Evolutionary conservation across 2,797 vertebrate genomes (phyloP).

Genomic region (Hydrolagus colliei): DNA sequence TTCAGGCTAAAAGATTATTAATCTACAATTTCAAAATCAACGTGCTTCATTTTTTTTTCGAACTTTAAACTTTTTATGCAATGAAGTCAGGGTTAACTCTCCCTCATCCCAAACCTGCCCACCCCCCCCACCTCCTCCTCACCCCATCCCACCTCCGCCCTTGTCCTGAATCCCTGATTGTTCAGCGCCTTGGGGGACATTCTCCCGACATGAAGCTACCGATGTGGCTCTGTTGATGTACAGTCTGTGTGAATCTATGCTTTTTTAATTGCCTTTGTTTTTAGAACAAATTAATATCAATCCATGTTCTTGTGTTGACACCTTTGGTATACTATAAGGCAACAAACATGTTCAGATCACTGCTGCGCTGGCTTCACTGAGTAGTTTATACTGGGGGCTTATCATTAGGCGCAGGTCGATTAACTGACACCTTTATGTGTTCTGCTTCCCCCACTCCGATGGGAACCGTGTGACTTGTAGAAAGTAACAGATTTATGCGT

Average conservation of each 20-base stretch:
- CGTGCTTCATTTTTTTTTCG: not conserved
- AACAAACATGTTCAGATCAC: constrained; percentile 20
- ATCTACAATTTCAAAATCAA: not conserved
- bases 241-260: not conserved
- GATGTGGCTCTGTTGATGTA: constrained; percentile 45
- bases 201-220: too few relatives aligned
- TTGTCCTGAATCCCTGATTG: too few relatives aligned
- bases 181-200: too few relatives aligned
- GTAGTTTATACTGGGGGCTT: not conserved
- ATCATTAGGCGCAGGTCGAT: too few relatives aligned
- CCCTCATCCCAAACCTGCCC: too few relatives aligned
- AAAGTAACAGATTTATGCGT: not conserved
- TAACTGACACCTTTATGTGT: not conserved
- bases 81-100: not conserved
- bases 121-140: too few relatives aligned
- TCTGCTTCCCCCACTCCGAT: not conserved
- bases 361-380: too few relatives aligned
- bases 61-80: not conserved
- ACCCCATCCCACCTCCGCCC: too few relatives aligned
- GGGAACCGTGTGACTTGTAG: not conserved
- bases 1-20: not conserved
- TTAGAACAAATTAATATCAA: constrained; percentile 39
- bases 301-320: constrained; percentile 34
- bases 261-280: constrained; percentile 41
- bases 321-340: not conserved